A percentile compares a stretch with the other conserved stretches of the same genome.
phyloP scores from a whole-genome alignment of 1,140 invertebrate genomes.

The Neodiprion lecontei region DNA sequence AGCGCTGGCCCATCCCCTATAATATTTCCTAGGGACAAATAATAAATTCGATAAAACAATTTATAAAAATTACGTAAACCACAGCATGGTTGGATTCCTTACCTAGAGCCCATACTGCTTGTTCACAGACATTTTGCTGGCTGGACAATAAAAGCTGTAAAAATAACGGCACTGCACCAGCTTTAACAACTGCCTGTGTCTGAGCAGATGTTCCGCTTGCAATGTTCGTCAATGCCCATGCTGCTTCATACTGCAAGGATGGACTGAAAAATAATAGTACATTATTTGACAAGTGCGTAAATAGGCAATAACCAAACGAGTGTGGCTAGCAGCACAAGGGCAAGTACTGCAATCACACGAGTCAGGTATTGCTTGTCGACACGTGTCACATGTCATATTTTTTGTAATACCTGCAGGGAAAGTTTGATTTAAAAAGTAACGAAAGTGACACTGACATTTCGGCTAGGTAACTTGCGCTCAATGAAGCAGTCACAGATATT shows the following conservation, averaged over 20 bases:
- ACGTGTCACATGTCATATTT: too few relatives aligned
- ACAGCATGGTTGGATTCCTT: conserved; percentile 35
- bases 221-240: conserved; percentile 99
- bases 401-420: too few relatives aligned
- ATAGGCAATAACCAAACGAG: conserved; percentile 9
- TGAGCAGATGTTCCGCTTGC: conserved; percentile 96
- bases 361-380: too few relatives aligned
- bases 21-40: conserved; percentile 71
- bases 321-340: too few relatives aligned
- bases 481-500: too few relatives aligned
- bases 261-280: conserved; percentile 68
- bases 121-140: conserved; percentile 98
- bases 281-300: background rate
- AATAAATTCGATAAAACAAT: conserved; percentile 18
- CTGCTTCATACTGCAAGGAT: conserved; percentile 96
- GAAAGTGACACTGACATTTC: too few relatives aligned
- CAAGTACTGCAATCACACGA: too few relatives aligned
- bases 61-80: background rate
- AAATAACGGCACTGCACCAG: conserved; percentile 95
- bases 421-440: too few relatives aligned
- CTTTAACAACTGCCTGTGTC: conserved; percentile 94
- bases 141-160: conserved; percentile 87
- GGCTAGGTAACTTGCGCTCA: too few relatives aligned
- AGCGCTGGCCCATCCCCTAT: conserved; percentile 91
- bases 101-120: conserved; percentile 98